A percentile compares a stretch with the other conserved stretches of the same genome.
These are phyloP conservation scores for Epinephelus moara DNA, from an alignment of 2,113 vertebrate genomes.

Conservation along the genomic window DNA sequence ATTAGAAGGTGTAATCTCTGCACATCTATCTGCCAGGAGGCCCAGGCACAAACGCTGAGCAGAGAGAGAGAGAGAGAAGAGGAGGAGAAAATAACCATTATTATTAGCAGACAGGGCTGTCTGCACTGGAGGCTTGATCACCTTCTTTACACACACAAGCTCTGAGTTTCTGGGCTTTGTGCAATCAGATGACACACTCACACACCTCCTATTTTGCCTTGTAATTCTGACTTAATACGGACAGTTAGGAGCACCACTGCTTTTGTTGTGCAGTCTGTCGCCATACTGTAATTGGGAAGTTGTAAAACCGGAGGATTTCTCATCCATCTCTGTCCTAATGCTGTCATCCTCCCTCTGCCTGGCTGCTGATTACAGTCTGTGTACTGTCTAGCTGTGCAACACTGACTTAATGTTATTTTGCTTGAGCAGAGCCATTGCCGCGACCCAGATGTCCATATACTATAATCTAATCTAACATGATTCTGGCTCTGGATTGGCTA, in stretches of 20 bases:
- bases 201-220: conserved; percentile 45
- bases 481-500: conserved; percentile 79
- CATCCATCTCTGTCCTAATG: conserved; percentile 63
- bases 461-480: conserved; percentile 82
- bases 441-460: conserved; percentile 78
- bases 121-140: conserved; percentile 76
- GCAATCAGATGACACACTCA: conserved; percentile 42
- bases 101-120: conserved; percentile 72
- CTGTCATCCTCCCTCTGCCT: conserved; percentile 64
- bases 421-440: conserved; percentile 66
- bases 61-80: conserved; percentile 72
- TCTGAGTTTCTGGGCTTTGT: conserved; percentile 40
- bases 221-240: conserved; percentile 48
- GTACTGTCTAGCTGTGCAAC: conserved; percentile 72
- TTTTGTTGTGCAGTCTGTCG: conserved; percentile 48
- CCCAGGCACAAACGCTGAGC: conserved; percentile 74
- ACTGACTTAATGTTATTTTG: conserved; percentile 79
- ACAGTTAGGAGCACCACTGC: conserved; percentile 25
- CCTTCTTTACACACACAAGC: conserved; percentile 65
- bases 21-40: conserved; percentile 81
- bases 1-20: conserved; percentile 79
- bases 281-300: conserved; percentile 60
- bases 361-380: conserved; percentile 74
- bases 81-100: conserved; percentile 75
- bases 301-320: conserved; percentile 69